Evolutionary conservation across 2,797 vertebrate genomes (phyloP).

Genomic region (Pogoniulus pusillus): DNA sequence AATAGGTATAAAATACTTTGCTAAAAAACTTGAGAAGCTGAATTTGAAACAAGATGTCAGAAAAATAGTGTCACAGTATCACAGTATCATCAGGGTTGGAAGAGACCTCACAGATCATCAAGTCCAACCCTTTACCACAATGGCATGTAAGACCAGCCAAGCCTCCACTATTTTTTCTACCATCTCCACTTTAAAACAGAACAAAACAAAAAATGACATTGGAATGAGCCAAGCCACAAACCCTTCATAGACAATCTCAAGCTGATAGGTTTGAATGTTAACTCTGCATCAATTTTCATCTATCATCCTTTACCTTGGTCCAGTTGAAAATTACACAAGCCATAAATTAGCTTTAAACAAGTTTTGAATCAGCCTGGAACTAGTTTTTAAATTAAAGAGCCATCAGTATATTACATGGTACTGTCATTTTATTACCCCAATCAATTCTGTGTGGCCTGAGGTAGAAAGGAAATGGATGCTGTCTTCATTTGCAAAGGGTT

Average conservation of each 20-base stretch:
- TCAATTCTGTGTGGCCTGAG: slow-evolving; percentile 85
- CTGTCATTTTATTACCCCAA: slow-evolving; percentile 92
- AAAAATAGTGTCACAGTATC: neutral
- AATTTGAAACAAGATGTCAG: slow-evolving; percentile 8
- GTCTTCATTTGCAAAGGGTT: slow-evolving; percentile 85
- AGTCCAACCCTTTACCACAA: no score
- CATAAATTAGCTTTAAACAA: slow-evolving; percentile 91
- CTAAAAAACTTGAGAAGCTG: neutral
- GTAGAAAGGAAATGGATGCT: slow-evolving; percentile 80
- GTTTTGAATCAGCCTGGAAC: slow-evolving; percentile 81
- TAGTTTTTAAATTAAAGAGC: slow-evolving; percentile 86
- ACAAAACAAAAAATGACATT: neutral
- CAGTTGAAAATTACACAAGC: slow-evolving; percentile 76
- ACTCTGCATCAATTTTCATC: slow-evolving; percentile 75
- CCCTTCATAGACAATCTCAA: slow-evolving; percentile 21
- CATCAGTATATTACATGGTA: slow-evolving; percentile 83
- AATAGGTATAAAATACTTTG: neutral
- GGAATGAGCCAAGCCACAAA: neutral
- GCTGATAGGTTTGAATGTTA: slow-evolving; percentile 64
- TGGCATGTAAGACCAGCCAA: neutral
- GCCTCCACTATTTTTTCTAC: neutral
- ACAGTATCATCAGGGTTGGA: no score
- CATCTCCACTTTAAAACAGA: neutral
- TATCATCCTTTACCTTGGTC: slow-evolving; percentile 77
- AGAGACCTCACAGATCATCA: no score